phyloP scores from a whole-genome alignment of 2,888 invertebrate species.

The Psylliodes chrysocephalus region DNA sequence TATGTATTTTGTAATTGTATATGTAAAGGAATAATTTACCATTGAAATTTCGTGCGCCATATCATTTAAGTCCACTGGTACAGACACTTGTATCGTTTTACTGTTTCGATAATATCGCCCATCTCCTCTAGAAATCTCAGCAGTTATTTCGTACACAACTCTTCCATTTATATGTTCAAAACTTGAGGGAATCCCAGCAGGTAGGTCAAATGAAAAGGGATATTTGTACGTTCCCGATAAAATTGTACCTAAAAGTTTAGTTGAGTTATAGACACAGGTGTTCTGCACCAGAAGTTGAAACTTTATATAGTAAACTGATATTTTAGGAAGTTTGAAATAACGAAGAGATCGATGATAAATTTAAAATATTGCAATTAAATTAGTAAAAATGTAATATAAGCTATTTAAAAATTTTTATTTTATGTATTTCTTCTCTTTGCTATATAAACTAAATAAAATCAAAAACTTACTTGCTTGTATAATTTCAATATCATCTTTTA shows the following conservation, averaged over 20 bases:
- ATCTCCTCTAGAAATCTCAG: neutral
- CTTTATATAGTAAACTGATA: too few relatives aligned
- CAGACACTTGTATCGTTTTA: neutral
- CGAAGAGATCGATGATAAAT: too few relatives aligned
- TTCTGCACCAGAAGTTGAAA: too few relatives aligned
- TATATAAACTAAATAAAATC: too few relatives aligned
- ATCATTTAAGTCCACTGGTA: neutral
- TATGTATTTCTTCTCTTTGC: too few relatives aligned
- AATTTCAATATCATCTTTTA: neutral
- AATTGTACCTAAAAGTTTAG: constrained; percentile 2
- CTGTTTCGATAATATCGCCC: neutral
- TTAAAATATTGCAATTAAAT: too few relatives aligned
- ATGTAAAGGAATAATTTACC: neutral
- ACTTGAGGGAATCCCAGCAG: constrained; percentile 1
- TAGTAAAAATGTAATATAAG: too few relatives aligned
- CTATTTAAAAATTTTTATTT: too few relatives aligned
- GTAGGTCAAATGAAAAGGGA: constrained; percentile 2
- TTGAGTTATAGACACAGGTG: too few relatives aligned
- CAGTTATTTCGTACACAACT: neutral
- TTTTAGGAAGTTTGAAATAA: too few relatives aligned
- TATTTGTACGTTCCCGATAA: constrained; percentile 1
- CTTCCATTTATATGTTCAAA: neutral
- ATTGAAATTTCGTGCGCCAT: neutral
- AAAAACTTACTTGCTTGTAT: neutral
- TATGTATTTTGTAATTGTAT: too few relatives aligned